These are phyloP conservation scores for Dascillus cervinus DNA, from an alignment of 2,888 invertebrate genomes.

Conservation along the genomic window DNA sequence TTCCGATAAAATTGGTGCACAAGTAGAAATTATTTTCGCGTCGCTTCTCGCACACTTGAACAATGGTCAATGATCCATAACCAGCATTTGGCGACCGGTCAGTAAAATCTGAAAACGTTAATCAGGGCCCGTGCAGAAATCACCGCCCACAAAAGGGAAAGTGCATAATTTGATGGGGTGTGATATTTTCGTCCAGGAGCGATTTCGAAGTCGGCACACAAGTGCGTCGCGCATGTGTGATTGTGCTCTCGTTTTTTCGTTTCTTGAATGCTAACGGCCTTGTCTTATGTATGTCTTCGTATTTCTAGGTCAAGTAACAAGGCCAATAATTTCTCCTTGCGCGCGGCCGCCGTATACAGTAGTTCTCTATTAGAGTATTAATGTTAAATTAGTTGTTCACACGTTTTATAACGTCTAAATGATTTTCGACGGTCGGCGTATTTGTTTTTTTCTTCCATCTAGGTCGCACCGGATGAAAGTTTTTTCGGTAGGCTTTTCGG, in stretches of 20 bases:
- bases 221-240: conserved; percentile 15
- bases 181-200: conserved; percentile 9
- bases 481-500: conserved; percentile 26
- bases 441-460: conserved; percentile 20
- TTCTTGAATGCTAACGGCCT: conserved; percentile 34
- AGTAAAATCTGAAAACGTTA: too few relatives aligned
- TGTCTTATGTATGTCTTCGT: conserved; percentile 41
- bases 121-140: too few relatives aligned
- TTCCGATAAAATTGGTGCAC: too few relatives aligned
- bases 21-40: too few relatives aligned
- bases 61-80: too few relatives aligned
- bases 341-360: conserved; percentile 24
- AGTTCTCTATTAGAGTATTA: conserved; percentile 23
- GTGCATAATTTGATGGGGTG: conserved; percentile 16
- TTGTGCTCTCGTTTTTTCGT: conserved; percentile 24
- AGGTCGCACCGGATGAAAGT: conserved; percentile 29
- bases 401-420: conserved; percentile 20
- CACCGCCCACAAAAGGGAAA: conserved; percentile 16
- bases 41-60: too few relatives aligned
- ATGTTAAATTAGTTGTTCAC: conserved; percentile 13
- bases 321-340: conserved; percentile 44
- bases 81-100: too few relatives aligned
- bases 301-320: conserved; percentile 47
- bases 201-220: conserved; percentile 7
- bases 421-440: conserved; percentile 24